Conservation (phyloP, 1,140 invertebrate species). For the Cataglyphis hispanica region DNA sequence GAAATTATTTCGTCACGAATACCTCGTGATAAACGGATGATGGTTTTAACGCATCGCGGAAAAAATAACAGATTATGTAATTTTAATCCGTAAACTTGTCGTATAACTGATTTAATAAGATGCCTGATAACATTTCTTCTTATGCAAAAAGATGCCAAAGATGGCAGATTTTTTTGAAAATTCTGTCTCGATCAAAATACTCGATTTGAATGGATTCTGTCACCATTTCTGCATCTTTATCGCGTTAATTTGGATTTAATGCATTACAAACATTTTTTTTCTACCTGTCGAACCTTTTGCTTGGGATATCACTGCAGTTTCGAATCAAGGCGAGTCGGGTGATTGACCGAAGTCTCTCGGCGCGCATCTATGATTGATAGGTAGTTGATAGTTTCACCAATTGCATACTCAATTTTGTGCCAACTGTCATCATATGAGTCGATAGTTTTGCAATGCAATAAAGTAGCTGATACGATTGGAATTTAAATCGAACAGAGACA, state of each 20-base stretch:
- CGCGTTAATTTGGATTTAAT: background rate
- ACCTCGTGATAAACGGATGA: background rate
- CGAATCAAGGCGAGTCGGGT: background rate
- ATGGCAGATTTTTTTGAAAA: background rate
- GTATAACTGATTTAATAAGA: constrained; percentile 14
- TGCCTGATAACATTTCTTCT: background rate
- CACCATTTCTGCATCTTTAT: background rate
- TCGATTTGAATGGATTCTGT: background rate
- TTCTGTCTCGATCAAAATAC: background rate
- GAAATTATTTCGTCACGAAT: too few relatives aligned
- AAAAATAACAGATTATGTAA: background rate
- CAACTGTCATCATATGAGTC: constrained; percentile 56
- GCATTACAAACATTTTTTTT: background rate
- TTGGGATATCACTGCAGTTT: background rate
- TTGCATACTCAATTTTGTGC: constrained; percentile 79
- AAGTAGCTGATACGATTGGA: constrained; percentile 37
- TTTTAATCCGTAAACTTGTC: constrained; percentile 6
- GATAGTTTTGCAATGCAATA: constrained; percentile 63
- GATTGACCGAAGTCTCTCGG: constrained; percentile 43
- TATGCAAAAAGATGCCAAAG: background rate
- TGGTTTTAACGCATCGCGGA: background rate
- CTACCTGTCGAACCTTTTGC: background rate
- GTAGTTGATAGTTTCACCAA: constrained; percentile 81
- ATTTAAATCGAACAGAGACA: background rate
- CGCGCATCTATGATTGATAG: constrained; percentile 74